Base-by-base conservation (phyloP, 2,113 vertebrate species). In the Hucho hucho region DNA sequence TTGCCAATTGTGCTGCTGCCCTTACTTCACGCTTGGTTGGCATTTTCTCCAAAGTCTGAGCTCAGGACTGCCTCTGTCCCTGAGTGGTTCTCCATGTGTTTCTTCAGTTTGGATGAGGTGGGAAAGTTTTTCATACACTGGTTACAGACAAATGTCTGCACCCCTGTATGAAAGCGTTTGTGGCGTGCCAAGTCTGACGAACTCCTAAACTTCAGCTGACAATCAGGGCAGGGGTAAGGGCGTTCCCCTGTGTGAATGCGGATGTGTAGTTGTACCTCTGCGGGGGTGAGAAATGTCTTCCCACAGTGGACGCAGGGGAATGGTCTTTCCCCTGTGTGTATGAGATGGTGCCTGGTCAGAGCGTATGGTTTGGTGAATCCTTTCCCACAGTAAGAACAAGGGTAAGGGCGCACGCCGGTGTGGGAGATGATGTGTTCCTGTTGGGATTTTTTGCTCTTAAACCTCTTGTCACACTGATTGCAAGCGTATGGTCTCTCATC, bases 261-360 rank as follows among this genome's bases (percentile, higher is more conserved):
- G 72, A 80, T 85, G 74, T 93, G 92, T 73, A 92, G 86, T 56
- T 87, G 88, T 13, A 86, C 88, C 86, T 93, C 92, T 9, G 79
- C 73, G 9, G 87, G 82, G 0, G 91, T 93, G 46, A 93, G 90
- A 75, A 93, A 93, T 0, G 89, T 75, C 73, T 92, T 91, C 61
- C 88, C 86, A 16, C 92, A 93, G 82, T 93, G 89, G 22, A 70
- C 70, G 16, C 92, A 93, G 3, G 90, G 78, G 69, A 90, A 93
- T 0, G 92, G 92, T 64, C 92, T 69, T 81, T 93, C 92, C 0
- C 94, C 94, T 6, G 94, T 95, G 92, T 93, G 93, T 37, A 92
- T 90, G 76, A 92, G 91, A 76, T 91, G 81, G 78, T 88, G 93
- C 22, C 92, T 76, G 76, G 83, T 90, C 37, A 92, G 83, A 0